Conservation (phyloP, 2,888 invertebrate species). For the Rhagonycha fulva region DNA sequence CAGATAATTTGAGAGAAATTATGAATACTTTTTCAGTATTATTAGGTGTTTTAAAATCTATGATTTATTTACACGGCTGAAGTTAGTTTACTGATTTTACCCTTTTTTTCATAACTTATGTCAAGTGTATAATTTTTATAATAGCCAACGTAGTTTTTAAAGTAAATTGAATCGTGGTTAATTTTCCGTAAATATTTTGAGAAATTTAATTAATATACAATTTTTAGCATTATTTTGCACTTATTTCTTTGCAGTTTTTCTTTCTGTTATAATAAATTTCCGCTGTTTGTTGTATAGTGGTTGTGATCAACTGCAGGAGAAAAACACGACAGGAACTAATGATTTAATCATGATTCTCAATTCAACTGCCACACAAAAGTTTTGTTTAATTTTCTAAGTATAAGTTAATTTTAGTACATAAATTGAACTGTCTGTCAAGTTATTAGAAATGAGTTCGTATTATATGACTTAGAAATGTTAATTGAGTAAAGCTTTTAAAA, state of each 20-base stretch:
- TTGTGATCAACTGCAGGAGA: conserved; percentile 3
- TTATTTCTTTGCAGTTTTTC: conserved; percentile 1
- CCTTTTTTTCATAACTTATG: too few species aligned
- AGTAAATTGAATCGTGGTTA: neutral
- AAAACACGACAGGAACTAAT: conserved; percentile 22
- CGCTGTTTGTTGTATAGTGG: conserved; percentile 10
- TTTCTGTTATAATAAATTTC: neutral
- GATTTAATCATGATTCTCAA: conserved; percentile 26
- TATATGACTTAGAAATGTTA: neutral
- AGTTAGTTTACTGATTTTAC: neutral
- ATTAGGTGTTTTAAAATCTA: neutral
- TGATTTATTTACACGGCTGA: neutral
- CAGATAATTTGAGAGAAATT: too few species aligned
- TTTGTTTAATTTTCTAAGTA: neutral
- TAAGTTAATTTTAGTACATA: neutral
- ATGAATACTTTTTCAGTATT: neutral
- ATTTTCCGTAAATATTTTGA: neutral
- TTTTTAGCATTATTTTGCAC: conserved; percentile 10
- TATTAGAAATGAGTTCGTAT: neutral
- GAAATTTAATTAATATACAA: neutral
- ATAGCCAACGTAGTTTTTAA: neutral
- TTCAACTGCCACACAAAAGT: neutral
- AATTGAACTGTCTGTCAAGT: neutral
- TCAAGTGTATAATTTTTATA: neutral
- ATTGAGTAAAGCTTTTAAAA: neutral